phyloP scores from a whole-genome alignment of 2,888 invertebrate genomes.

The Spilarctia lutea region DNA sequence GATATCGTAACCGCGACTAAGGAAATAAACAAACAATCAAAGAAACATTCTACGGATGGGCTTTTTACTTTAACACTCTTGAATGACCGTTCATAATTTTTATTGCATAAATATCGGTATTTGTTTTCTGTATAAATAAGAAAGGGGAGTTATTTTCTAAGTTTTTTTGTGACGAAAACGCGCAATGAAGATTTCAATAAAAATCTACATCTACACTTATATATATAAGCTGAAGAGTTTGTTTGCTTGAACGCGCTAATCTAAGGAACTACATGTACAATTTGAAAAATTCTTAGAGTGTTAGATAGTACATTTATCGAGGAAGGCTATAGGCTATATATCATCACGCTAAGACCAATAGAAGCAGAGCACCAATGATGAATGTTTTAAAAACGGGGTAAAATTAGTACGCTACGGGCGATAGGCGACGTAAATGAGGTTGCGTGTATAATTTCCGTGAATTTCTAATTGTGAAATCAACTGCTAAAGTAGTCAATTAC shows the following conservation, averaged over 20 bases:
- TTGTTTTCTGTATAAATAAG: slow-evolving; percentile 1
- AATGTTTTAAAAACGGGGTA: too few species aligned
- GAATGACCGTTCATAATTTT: neutral
- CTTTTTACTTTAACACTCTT: slow-evolving; percentile 53
- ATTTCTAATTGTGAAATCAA: neutral
- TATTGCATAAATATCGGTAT: slow-evolving; percentile 3
- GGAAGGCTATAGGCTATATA: too few species aligned
- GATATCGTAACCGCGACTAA: slow-evolving; percentile 61
- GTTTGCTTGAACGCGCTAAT: too few species aligned
- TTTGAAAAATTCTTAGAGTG: too few species aligned
- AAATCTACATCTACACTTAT: too few species aligned
- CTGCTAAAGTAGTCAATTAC: neutral
- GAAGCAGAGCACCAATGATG: too few species aligned
- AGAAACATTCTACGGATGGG: slow-evolving; percentile 54
- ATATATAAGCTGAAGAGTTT: too few species aligned
- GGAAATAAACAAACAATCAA: slow-evolving; percentile 68
- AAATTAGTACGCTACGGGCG: too few species aligned
- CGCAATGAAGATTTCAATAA: neutral
- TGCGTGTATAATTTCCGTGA: neutral
- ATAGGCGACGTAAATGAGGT: too few species aligned
- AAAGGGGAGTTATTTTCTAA: neutral
- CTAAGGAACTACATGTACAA: too few species aligned
- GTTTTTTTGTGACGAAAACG: neutral
- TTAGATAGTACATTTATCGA: too few species aligned
- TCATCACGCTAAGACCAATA: too few species aligned